Conservation (phyloP, 2,888 invertebrate genomes). For the Empis stercorea region DNA sequence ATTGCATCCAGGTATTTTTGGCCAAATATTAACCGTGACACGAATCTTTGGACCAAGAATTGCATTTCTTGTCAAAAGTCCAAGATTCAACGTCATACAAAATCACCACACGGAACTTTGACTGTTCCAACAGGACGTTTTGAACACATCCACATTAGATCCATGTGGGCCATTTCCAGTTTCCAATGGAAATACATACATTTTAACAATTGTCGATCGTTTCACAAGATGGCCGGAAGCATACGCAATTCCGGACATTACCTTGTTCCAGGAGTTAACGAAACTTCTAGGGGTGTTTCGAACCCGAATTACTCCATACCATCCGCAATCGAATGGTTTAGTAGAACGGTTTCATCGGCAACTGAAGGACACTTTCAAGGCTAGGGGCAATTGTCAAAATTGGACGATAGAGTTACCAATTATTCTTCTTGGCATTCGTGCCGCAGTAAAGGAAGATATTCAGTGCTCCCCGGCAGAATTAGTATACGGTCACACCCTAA, state of each 20-base stretch:
- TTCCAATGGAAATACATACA: not conserved
- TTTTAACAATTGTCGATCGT: not conserved
- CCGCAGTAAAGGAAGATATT: not conserved
- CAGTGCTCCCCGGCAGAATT: slow-evolving; percentile 1
- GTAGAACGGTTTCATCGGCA: not conserved
- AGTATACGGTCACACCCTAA: not conserved
- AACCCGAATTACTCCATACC: slow-evolving; percentile 4
- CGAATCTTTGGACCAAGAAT: not conserved
- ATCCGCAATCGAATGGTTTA: slow-evolving; percentile 7
- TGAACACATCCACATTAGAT: not conserved
- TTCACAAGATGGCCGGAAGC: slow-evolving; percentile 2
- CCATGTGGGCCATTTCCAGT: not conserved
- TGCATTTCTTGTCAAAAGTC: not conserved
- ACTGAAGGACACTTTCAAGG: slow-evolving; percentile 18
- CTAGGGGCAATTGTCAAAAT: not conserved
- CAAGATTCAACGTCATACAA: not conserved
- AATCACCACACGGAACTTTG: not conserved
- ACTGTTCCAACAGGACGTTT: not conserved
- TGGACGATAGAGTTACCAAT: slow-evolving; percentile 5
- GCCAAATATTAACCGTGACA: not conserved
- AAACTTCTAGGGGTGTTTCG: slow-evolving; percentile 2
- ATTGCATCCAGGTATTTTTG: slow-evolving; percentile 8
- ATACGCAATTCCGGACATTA: not conserved
- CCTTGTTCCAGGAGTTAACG: slow-evolving; percentile 1
- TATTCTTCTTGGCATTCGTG: slow-evolving; percentile 2